Evolutionary conservation across 2,797 vertebrate genomes (phyloP).

Genomic region (Labeo calbasu): DNA sequence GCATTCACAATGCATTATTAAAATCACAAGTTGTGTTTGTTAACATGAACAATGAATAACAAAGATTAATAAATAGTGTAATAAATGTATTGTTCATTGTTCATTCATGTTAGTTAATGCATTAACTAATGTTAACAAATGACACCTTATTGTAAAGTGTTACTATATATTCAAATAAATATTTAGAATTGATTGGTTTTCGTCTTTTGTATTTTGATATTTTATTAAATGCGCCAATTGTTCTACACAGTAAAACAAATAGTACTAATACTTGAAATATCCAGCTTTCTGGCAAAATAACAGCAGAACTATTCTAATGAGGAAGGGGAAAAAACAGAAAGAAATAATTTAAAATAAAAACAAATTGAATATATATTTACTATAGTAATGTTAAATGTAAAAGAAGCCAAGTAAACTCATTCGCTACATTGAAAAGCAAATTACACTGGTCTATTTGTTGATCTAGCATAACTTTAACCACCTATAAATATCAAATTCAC

Average conservation of each 20-base stretch:
- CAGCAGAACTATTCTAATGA: neutral
- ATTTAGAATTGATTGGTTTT: neutral
- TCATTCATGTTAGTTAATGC: too few relatives aligned
- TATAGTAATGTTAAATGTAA: neutral
- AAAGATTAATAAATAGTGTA: too few relatives aligned
- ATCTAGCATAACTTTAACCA: neutral
- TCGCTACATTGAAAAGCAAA: neutral
- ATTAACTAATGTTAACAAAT: too few relatives aligned
- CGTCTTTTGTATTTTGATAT: neutral
- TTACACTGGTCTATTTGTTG: neutral
- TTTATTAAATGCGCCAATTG: neutral
- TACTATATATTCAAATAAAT: neutral
- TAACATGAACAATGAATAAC: too few relatives aligned
- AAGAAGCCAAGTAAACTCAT: neutral
- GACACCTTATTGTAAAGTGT: too few relatives aligned
- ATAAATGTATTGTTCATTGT: too few relatives aligned
- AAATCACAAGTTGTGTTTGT: too few relatives aligned
- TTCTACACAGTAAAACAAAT: neutral
- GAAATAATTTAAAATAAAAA: neutral
- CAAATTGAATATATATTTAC: neutral
- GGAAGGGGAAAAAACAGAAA: neutral
- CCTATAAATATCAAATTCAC: neutral
- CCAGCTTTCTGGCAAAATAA: neutral
- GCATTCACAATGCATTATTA: too few relatives aligned
- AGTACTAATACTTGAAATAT: neutral